These are phyloP conservation scores for Peromyscus aztecus DNA, from an alignment of 2,797 vertebrate genomes.

Conservation along the genomic window DNA sequence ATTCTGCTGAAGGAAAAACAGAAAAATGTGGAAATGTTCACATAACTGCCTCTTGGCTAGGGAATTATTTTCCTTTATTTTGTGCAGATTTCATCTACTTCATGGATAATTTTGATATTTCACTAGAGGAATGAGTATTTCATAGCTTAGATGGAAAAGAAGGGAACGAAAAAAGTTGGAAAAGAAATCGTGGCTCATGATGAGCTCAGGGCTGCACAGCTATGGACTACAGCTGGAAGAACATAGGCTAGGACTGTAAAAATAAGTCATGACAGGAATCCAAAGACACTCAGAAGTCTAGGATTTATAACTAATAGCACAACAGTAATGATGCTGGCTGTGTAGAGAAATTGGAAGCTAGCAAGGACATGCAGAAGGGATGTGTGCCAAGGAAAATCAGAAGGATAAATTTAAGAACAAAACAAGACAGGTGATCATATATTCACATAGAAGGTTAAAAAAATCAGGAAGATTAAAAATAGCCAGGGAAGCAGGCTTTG, in stretches of 20 bases:
- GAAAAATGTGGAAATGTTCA: conserved; percentile 2
- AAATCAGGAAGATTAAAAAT: neutral
- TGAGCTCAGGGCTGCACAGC: neutral
- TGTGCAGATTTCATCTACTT: neutral
- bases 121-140: neutral
- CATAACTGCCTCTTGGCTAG: neutral
- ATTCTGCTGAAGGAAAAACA: neutral
- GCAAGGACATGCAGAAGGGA: neutral
- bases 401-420: neutral
- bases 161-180: neutral
- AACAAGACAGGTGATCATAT: neutral
- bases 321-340: neutral
- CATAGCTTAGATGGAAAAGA: neutral
- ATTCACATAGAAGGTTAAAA: neutral
- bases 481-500: neutral
- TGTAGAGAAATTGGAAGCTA: neutral
- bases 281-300: neutral
- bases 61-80: conserved; percentile 6
- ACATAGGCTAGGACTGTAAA: neutral
- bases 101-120: conserved; percentile 33
- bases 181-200: neutral
- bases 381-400: neutral
- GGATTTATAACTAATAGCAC: neutral
- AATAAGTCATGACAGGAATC: neutral
- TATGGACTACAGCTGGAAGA: neutral